Evolutionary conservation across 1,140 invertebrate genomes (phyloP), one percentile per base, ranked within the genome.

Genomic region (Himalopsyche phryganea): DNA sequence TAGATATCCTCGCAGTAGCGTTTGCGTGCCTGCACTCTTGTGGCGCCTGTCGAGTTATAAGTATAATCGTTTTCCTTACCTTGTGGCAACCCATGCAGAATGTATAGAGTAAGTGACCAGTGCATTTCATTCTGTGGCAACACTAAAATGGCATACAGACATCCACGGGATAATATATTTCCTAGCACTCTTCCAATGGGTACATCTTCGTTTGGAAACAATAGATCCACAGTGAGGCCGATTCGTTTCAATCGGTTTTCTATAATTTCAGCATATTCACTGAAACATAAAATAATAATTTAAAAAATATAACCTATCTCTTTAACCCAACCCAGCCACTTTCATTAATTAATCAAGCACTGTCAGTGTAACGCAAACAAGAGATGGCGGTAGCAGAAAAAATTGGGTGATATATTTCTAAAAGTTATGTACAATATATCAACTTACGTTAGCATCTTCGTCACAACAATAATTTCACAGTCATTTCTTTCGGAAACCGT

Each of bases 131-230:
- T 95, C 62, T 88, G 83, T 1, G 86, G 87, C 67, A 87, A 91
- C 1, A 96, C 83, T 13, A 96, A 80, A 59, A 96, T 88, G 0
- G 92, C 94, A 78, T 93, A 97, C 0, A 96, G 77, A 65, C 89
- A 91, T 6, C 91, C 90, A 1, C 90, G 80, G 13, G 84, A 85
- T 0, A 90, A 86, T 20, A 95, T 91, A 68, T 94, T 95, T 13
- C 90, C 91, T n/a, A 97, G 73, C 15, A 94, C 89, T 36, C 53
- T 35, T 11, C 85, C 84, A 2, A 93, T 81, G 6, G 91, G 85
- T 1, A 93, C 88, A 68, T 92, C 87, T 69, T 92, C 90, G 71
- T 95, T 94, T 0, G 92, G 90, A 71, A 94, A 94, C 13, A 96
- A 75, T 0, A 96, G 73, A 71, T 95, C 91, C 3, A 94, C 91